A percentile compares a stretch with the other conserved stretches of the same genome.
phyloP scores from a whole-genome alignment of 2,797 vertebrate species.

The Carcharodon carcharias region DNA sequence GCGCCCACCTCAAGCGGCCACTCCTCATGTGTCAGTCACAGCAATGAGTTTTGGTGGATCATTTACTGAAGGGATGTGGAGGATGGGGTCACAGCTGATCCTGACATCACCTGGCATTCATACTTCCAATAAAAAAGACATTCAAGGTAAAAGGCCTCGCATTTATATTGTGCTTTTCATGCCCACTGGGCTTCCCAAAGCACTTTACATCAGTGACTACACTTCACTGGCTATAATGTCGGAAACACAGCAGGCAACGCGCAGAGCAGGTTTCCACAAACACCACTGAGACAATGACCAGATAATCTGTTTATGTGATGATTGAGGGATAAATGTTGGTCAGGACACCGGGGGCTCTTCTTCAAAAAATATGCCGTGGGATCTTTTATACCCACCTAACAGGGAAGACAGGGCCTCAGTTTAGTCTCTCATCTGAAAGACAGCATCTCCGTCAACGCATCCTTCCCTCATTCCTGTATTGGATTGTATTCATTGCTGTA shows the following conservation, averaged over 20 bases:
- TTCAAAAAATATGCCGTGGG: too few species aligned
- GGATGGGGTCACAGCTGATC: neutral
- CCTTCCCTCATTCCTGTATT: neutral
- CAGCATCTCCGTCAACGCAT: neutral
- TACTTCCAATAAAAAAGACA: neutral
- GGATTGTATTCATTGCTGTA: neutral
- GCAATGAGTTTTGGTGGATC: neutral
- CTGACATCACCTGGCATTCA: neutral
- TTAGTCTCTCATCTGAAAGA: neutral
- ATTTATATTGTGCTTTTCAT: too few species aligned
- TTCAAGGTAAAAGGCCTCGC: too few species aligned
- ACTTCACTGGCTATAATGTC: too few species aligned
- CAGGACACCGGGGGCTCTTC: neutral
- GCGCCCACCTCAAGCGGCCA: neutral
- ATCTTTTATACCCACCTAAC: too few species aligned
- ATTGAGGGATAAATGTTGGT: neutral
- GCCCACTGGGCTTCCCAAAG: too few species aligned
- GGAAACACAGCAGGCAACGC: too few species aligned
- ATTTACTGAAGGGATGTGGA: neutral
- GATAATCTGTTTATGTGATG: too few species aligned
- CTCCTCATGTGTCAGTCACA: neutral
- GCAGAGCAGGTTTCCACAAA: too few species aligned
- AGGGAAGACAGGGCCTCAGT: neutral
- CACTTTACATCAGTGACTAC: too few species aligned
- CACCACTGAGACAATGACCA: too few species aligned